Percentiles rank a stretch among this genome's conserved stretches.
Evolutionary conservation across 2,888 invertebrate genomes (phyloP).

Genomic region (Lepidonotus clava): DNA sequence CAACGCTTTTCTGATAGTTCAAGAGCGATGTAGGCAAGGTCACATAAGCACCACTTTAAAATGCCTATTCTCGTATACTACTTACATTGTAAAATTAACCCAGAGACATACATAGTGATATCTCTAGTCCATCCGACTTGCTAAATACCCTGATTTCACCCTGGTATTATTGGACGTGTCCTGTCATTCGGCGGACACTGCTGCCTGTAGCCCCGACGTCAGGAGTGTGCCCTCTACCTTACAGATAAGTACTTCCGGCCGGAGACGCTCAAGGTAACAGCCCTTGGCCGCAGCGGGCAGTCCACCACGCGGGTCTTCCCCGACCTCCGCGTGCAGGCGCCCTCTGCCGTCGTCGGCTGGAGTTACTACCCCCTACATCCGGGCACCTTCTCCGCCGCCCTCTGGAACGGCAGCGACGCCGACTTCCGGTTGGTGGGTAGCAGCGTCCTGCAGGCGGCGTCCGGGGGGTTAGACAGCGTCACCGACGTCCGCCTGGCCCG

Average conservation of each 20-base stretch:
- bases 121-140: no score
- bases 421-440: neutral
- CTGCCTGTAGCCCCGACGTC: neutral
- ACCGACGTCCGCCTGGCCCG: neutral
- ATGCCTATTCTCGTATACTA: no score
- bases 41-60: no score
- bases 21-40: no score
- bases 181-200: neutral
- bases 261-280: neutral
- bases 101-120: no score
- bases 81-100: no score
- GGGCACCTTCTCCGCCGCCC: neutral
- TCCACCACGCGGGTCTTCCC: neutral
- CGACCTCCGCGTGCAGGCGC: neutral
- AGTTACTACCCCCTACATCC: neutral
- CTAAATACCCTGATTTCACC: no score
- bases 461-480: neutral
- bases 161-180: no score
- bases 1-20: no score
- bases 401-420: neutral
- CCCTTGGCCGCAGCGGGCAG: neutral
- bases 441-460: neutral
- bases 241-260: neutral
- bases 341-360: constrained; percentile 14
- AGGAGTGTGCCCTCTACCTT: no score